Base-by-base conservation (phyloP, 2,888 invertebrate genomes). In the Zaprionus obscuricornis region DNA sequence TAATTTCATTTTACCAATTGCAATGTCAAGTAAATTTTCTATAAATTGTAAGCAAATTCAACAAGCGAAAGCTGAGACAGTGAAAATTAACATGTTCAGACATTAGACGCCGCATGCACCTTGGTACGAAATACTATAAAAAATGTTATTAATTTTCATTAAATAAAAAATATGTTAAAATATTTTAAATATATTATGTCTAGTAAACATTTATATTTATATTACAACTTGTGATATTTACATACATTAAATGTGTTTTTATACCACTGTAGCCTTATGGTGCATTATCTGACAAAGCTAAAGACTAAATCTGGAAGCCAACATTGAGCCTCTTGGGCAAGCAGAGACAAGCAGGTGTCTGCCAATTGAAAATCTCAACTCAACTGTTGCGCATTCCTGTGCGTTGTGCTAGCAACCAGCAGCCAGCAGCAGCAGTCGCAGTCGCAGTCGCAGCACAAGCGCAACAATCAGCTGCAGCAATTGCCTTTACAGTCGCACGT, bases 21-120 rank as follows among this genome's bases (percentile, higher is more conserved):
- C 67, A 72, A 72, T 72, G 72, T 75, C 72, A 72, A 75, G 73
- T 63, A 56, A 56, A 66, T 74, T 71, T 74, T 70, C 54, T 59
- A 54, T 70, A 39, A 65, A 59, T 60, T 74, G 51, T 47, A 22
- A 24, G 74, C 71, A 54, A 74, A 70, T 66, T 14, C 74, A 70
- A 52, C 63, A 76, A 17, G 57, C 72, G 73, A 75, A 75, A 73
- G 58, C 55, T 60, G 65, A n/a, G n/a, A 43, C 69, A 52, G 57
- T 63, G 50, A 68, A 69, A 69, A 68, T 69, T 52, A 73, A 68
- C 63, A 73, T 69, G 73, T 52, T 36, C 45, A 29, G 24, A 11
- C 17, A 22, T 13, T 10, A n/a, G n/a, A n/a, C n/a, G 27, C 3
- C 7, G 37, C 8, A 11, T 14, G 8, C 43, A 73, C 63, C 47